A percentile compares a stretch with the other conserved stretches of the same genome.
These are phyloP conservation scores for Tachysurus fulvidraco DNA, from an alignment of 2,113 vertebrate genomes.

Conservation along the genomic window DNA sequence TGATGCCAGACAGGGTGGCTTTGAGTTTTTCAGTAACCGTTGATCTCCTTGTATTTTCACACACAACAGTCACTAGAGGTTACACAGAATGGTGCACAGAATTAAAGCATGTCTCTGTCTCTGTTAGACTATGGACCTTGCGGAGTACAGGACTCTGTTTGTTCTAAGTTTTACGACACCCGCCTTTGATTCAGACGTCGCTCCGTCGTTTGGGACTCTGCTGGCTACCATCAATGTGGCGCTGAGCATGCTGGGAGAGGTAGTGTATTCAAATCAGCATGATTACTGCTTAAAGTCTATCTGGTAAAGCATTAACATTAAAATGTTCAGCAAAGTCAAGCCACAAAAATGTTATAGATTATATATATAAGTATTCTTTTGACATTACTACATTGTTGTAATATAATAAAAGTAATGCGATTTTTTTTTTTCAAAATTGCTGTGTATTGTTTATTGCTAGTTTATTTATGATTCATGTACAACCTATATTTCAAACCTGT, in stretches of 20 bases:
- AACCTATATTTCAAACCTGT: neutral
- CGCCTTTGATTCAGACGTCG: constrained; percentile 90
- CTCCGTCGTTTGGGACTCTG: constrained; percentile 95
- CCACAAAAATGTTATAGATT: neutral
- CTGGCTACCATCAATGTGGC: constrained; percentile 93
- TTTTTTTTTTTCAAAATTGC: no score
- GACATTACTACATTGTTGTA: no score
- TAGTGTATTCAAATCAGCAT: constrained; percentile 55
- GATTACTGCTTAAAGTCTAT: no score
- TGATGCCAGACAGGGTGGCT: no score
- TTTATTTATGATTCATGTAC: neutral
- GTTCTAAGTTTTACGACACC: constrained; percentile 92
- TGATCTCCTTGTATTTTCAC: no score
- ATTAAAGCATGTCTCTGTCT: neutral
- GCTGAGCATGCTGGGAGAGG: constrained; percentile 93
- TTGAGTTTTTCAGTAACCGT: no score
- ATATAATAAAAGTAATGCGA: no score
- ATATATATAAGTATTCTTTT: neutral
- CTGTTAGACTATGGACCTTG: constrained; percentile 88
- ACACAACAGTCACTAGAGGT: no score
- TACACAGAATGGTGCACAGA: no score
- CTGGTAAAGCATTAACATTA: neutral
- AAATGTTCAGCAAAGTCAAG: neutral
- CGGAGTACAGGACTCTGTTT: constrained; percentile 90
- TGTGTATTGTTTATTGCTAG: neutral